Evolutionary conservation across 2,888 invertebrate genomes (phyloP), one percentile per base, ranked within the genome.

Genomic region (Diadegma fenestrale): DNA sequence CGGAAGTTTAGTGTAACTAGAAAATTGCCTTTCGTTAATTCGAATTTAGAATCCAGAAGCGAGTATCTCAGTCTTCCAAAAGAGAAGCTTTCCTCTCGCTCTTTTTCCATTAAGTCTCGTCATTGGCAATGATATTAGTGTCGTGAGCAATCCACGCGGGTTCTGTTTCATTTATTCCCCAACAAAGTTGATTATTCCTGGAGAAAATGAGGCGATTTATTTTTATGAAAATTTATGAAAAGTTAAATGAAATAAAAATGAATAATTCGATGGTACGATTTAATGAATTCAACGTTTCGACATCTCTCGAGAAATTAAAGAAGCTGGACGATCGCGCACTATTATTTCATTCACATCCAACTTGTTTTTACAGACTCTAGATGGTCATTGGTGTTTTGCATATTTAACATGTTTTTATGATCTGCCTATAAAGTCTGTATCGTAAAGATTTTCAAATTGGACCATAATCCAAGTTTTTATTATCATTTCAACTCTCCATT

Each of bases 11-110:
- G 83, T 84, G 86, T 88, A 87, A 88, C 88, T 86, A 87, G 87
- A 89, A 88, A 87, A 88, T 86, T 86, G 85, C 86, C 84, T 88
- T 86, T 80, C 85, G 84, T 87, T 89, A 87, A 89, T 89, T 86
- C 83, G 87, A 87, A 88, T 89, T 88, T 88, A 87, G 84, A 82
- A 83, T 75, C 66, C 54, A 17, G n/a, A 12, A 19, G 22, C 41
- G 37, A 22, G 64, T 51, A 22, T 41, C 63, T 41, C 43, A 12
- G 26, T 71, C 64, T 80, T 41, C 37, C 45, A 63, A 69, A 64
- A 14, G 48, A 72, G 45, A 66, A 22, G 22, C 45, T 75, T 77
- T 58, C 22, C 45, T 43, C 58, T 48, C 48, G 64, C 26, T 79
- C 76, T 58, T 69, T 30, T 64, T 75, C 63, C 80, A 45, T 73